Conservation (phyloP, 2,888 invertebrate genomes). For the Carterocephalus palaemon region DNA sequence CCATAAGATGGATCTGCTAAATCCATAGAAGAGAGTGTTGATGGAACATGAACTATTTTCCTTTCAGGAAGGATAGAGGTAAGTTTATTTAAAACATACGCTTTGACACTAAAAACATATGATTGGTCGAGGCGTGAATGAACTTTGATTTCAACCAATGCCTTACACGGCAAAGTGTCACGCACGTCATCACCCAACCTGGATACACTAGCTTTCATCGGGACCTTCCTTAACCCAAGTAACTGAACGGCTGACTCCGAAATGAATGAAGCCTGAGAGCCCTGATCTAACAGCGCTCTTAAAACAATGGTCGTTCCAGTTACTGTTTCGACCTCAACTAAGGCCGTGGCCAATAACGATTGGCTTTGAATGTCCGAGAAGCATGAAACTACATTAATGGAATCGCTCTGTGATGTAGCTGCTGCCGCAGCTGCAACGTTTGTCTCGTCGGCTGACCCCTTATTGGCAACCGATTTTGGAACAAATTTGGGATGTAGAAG, state of each 20-base stretch:
- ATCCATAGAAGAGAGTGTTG: not conserved
- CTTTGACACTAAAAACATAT: conserved; percentile 10
- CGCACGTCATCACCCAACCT: conserved; percentile 12
- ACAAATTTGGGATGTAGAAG: too few species aligned
- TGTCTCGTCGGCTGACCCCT: not conserved
- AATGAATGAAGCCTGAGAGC: conserved; percentile 32
- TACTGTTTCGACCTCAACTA: conserved; percentile 26
- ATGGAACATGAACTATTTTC: conserved; percentile 18
- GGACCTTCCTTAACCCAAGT: conserved; percentile 25
- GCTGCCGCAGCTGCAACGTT: conserved; percentile 1
- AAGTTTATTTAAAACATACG: conserved; percentile 10
- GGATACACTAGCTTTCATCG: too few species aligned
- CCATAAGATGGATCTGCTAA: conserved; percentile 24
- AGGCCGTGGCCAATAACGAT: conserved; percentile 24
- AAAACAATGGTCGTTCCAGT: conserved; percentile 5
- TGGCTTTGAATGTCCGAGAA: conserved; percentile 16
- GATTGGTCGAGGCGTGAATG: conserved; percentile 7
- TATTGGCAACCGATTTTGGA: too few species aligned
- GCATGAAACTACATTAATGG: conserved; percentile 12
- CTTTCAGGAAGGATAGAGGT: conserved; percentile 13
- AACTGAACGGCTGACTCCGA: conserved; percentile 29
- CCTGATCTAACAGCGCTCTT: conserved; percentile 32
- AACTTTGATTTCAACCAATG: conserved; percentile 4
- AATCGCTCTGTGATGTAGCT: conserved; percentile 4
- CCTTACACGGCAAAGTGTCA: conserved; percentile 5